Conservation (phyloP, 2,113 vertebrate species). For the Ahaetulla prasina region DNA sequence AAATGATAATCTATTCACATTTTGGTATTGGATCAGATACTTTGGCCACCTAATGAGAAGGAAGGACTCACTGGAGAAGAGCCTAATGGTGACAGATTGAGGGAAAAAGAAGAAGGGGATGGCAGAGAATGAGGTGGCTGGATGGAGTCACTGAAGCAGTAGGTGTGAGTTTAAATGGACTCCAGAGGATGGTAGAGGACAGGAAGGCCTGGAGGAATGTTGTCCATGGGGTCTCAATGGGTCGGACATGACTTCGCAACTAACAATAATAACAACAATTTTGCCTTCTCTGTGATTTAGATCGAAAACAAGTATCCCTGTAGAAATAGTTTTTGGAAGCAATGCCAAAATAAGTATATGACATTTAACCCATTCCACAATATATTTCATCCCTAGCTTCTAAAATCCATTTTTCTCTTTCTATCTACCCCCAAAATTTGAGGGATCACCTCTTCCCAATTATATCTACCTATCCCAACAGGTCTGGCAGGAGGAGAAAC, state of each 20-base stretch:
- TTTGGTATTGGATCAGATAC: not conserved
- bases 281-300: not conserved
- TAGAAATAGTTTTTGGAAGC: not conserved
- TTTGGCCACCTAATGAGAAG: no score
- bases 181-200: no score
- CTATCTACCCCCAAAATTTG: not conserved
- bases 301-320: not conserved
- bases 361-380: not conserved
- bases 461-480: not conserved
- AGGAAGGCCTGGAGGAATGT: no score
- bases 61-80: no score
- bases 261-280: not conserved
- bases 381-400: not conserved
- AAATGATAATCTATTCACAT: not conserved
- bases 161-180: no score
- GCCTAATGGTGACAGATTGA: no score
- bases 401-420: not conserved
- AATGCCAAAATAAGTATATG: not conserved
- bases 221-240: no score
- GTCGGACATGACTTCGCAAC: no score
- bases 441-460: not conserved
- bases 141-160: no score
- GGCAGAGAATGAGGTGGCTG: no score
- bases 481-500: not conserved
- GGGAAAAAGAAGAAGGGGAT: no score